These are phyloP conservation scores for Rhinoptilus africanus DNA, from an alignment of 2,113 vertebrate species.

Conservation along the genomic window DNA sequence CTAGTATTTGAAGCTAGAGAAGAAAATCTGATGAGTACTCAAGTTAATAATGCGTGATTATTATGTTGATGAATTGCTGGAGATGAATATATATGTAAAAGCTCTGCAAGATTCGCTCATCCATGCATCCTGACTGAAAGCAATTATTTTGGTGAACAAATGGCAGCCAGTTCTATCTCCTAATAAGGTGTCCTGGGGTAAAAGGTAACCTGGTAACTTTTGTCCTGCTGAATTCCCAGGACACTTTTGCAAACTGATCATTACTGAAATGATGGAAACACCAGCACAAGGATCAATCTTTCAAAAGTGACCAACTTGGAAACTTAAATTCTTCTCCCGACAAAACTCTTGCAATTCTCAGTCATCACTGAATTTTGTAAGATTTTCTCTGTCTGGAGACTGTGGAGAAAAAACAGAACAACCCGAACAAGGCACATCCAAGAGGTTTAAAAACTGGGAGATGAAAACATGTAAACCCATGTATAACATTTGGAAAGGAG, in stretches of 20 bases:
- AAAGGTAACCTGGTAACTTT: neutral
- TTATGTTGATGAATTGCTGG: conserved; percentile 57
- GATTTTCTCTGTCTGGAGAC: neutral
- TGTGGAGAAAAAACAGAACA: neutral
- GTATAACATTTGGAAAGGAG: neutral
- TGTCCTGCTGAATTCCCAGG: neutral
- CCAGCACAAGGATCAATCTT: neutral
- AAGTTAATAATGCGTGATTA: conserved; percentile 57
- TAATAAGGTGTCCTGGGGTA: neutral
- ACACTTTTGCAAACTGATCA: neutral
- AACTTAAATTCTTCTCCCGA: neutral
- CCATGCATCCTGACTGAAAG: conserved; percentile 36
- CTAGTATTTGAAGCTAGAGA: conserved; percentile 19
- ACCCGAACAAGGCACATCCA: neutral
- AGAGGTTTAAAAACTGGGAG: neutral
- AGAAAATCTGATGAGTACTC: conserved; percentile 43
- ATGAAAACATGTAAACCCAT: neutral
- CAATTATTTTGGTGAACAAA: conserved; percentile 33
- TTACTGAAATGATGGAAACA: neutral
- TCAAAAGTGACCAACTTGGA: neutral
- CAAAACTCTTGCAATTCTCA: neutral
- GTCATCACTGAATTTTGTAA: neutral
- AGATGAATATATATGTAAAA: conserved; percentile 53
- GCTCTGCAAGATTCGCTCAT: conserved; percentile 43
- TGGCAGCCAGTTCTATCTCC: neutral